phyloP scores from a whole-genome alignment of 1,140 invertebrate genomes.

The Babylonia areolata region DNA sequence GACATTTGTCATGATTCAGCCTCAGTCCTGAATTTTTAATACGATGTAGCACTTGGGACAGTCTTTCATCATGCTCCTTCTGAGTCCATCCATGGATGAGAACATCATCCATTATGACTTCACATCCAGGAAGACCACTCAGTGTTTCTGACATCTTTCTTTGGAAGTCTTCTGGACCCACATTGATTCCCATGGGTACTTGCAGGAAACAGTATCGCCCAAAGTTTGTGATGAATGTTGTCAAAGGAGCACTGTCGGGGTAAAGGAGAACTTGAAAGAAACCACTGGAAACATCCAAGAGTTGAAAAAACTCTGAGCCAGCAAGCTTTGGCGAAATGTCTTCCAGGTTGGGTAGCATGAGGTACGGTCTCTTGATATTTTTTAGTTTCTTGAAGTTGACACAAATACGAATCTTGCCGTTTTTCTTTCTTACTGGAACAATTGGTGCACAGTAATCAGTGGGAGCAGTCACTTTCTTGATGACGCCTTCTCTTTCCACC shows the following conservation, averaged over 20 bases:
- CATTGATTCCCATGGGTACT: constrained; percentile 74
- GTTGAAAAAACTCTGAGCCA: constrained; percentile 67
- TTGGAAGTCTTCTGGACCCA: constrained; percentile 51
- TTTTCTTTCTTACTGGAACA: constrained; percentile 53
- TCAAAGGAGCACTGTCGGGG: constrained; percentile 37
- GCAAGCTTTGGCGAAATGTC: constrained; percentile 41
- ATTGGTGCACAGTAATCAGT: constrained; percentile 59
- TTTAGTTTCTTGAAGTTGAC: constrained; percentile 40
- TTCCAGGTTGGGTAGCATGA: constrained; percentile 43
- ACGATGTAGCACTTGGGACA: constrained; percentile 55
- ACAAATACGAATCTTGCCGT: constrained; percentile 65
- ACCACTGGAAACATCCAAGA: constrained; percentile 39
- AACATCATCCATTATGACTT: constrained; percentile 58
- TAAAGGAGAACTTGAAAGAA: constrained; percentile 46
- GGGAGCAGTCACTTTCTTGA: constrained; percentile 52
- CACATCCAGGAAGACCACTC: constrained; percentile 29
- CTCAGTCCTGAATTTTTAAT: constrained; percentile 56
- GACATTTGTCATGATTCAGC: constrained; percentile 72
- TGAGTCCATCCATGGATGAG: constrained; percentile 52
- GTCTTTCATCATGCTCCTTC: constrained; percentile 53
- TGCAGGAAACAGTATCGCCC: constrained; percentile 70
- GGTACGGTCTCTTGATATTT: constrained; percentile 1
- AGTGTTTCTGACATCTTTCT: constrained; percentile 47
- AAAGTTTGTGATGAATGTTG: constrained; percentile 69
- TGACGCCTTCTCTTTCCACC: constrained; percentile 61